Evolutionary conservation across 37 sponge, comb jelly and placozoan species (phyloP), one percentile per base, ranked within the genome.

Genomic region (Eunapius fragilis): DNA sequence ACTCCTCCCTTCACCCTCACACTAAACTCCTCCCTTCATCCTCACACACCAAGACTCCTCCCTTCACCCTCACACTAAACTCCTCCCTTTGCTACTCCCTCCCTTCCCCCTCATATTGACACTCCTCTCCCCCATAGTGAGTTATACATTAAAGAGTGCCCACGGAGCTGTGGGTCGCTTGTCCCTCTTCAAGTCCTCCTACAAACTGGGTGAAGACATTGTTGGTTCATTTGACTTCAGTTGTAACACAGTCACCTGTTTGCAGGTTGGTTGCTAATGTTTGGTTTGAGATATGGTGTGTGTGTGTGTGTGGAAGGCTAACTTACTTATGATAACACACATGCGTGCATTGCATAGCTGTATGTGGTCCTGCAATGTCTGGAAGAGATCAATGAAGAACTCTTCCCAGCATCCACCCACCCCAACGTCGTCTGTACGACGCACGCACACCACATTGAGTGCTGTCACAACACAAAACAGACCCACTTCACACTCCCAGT

Each of bases 201-300:
- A 93, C 69, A 91, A 94, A 47, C 72, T 96, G n/a, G 96, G 96
- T 19, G 96, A 96, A 30, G 95, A 93, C 34, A 76, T 96, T 25
- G 82, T 77, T 25, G 86, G 89, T 14, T 50, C 86, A 34, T 47
- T 96, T 22, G 96, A 96, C 74, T 71, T 94, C 58, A 74, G 87
- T 28, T n/a, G 36, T 2, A 93, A 85, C 7, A 82, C 89, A 5
- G 45, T 92, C n/a, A 72, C 85, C 2, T 94, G 95, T 76, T 36
- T 91, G 35, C 95, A 94, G 84, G 95, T 91, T 12, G 24, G 82
- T 24, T 30, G n/a, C 69, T 5, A 3, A 31, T 36, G 31, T 32
- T 2, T 24, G 34, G 33, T 32, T 24, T 24, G 31, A 7, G 31
- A 4, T 5, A 10, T 23, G 9, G 26, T 6, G 31, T 2, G 24